phyloP scores from a whole-genome alignment of 2,797 vertebrate genomes.

The Paramormyrops hopkinsi region DNA sequence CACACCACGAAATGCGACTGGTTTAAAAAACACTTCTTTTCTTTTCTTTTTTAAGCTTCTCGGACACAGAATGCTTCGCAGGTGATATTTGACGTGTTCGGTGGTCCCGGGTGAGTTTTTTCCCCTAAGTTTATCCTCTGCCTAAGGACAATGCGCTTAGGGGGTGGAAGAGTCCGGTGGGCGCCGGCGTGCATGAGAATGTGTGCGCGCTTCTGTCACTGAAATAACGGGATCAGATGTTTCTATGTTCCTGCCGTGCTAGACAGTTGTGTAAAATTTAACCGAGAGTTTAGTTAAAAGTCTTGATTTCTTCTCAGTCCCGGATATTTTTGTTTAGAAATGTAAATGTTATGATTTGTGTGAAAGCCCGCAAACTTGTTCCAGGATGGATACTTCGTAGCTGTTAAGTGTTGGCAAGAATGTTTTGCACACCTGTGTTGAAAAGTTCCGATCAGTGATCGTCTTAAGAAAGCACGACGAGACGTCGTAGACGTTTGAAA shows the following conservation, averaged over 20 bases:
- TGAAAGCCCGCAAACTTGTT: neutral
- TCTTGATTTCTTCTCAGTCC: neutral
- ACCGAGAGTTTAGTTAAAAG: neutral
- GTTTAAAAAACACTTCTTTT: neutral
- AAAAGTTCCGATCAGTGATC: neutral
- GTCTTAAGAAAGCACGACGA: neutral
- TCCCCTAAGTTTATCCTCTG: neutral
- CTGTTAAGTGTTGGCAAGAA: neutral
- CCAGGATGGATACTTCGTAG: neutral
- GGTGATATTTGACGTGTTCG: slow-evolving; percentile 10
- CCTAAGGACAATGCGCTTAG: neutral
- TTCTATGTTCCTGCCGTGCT: neutral
- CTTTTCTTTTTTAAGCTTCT: neutral
- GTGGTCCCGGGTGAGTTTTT: slow-evolving; percentile 25
- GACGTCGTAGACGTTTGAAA: neutral
- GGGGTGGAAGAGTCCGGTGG: neutral
- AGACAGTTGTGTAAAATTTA: neutral
- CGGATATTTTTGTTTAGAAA: neutral
- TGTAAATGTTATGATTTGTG: neutral
- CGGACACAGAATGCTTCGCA: slow-evolving; percentile 5
- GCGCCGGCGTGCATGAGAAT: neutral
- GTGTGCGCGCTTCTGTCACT: neutral
- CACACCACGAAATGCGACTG: neutral
- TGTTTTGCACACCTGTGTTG: neutral
- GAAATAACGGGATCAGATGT: neutral